Percentiles rank a stretch among this genome's conserved stretches.
phyloP scores from a whole-genome alignment of 2,113 vertebrate species.

The Datnioides undecimradiatus region DNA sequence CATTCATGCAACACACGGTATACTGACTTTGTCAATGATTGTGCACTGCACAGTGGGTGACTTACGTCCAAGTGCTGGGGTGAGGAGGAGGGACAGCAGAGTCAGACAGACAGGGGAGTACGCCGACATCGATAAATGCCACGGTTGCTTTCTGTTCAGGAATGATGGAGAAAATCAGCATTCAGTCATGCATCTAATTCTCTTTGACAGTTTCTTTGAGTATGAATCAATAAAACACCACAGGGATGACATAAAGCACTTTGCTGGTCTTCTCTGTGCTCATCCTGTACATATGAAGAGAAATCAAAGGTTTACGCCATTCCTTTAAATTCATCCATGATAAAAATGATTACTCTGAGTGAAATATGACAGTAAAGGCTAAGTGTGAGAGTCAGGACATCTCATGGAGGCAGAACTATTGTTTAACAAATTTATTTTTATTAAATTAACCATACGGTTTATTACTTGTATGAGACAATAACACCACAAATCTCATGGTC shows the following conservation, averaged over 20 bases:
- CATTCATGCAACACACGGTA: neutral
- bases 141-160: slow-evolving; percentile 63
- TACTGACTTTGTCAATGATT: slow-evolving; percentile 1
- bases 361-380: neutral
- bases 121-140: slow-evolving; percentile 24
- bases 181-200: slow-evolving; percentile 28
- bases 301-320: neutral
- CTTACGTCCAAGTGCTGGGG: slow-evolving; percentile 81
- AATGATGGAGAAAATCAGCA: slow-evolving; percentile 40
- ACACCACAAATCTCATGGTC: neutral
- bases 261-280: slow-evolving; percentile 14
- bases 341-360: neutral
- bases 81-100: slow-evolving; percentile 71
- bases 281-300: neutral
- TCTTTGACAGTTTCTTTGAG: slow-evolving; percentile 35
- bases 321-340: neutral
- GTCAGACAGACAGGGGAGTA: slow-evolving; percentile 41
- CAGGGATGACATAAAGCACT: slow-evolving; percentile 3
- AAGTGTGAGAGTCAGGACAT: neutral
- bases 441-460: too few relatives aligned
- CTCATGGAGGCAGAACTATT: neutral
- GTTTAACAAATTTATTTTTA: neutral
- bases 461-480: neutral
- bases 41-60: slow-evolving; percentile 23
- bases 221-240: slow-evolving; percentile 43